Conservation (phyloP, 2,888 invertebrate species). For the Parochlus steinenii region DNA sequence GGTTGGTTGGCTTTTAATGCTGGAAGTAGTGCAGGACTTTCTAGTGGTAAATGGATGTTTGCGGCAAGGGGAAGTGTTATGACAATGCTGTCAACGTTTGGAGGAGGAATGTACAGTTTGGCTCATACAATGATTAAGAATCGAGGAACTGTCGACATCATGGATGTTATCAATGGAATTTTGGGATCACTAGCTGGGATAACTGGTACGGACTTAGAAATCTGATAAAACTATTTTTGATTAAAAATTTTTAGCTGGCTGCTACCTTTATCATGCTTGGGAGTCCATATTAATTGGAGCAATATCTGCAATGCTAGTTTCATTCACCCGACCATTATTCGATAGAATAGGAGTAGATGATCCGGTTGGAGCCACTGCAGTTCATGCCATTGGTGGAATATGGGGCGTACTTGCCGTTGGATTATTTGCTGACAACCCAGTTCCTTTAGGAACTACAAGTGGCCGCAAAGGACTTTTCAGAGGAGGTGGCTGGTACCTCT, state of each 20-base stretch:
- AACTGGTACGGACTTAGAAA: slow-evolving; percentile 6
- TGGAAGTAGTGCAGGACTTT: slow-evolving; percentile 25
- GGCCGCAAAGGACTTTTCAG: slow-evolving; percentile 44
- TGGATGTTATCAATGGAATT: slow-evolving; percentile 11
- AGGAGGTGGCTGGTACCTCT: slow-evolving; percentile 70
- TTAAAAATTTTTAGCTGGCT: slow-evolving; percentile 10
- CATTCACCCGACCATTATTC: slow-evolving; percentile 4
- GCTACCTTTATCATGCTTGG: slow-evolving; percentile 10
- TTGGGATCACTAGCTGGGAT: slow-evolving; percentile 9
- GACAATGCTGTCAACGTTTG: slow-evolving; percentile 33
- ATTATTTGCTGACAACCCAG: slow-evolving; percentile 61
- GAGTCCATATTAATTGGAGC: slow-evolving; percentile 10
- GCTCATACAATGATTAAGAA: slow-evolving; percentile 1
- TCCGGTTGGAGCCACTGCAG: slow-evolving; percentile 70
- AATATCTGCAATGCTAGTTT: slow-evolving; percentile 7
- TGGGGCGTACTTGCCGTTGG: slow-evolving; percentile 69
- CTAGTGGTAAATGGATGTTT: slow-evolving; percentile 34
- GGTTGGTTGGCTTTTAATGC: slow-evolving; percentile 40
- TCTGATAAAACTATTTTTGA: too few species aligned
- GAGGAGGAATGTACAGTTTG: slow-evolving; percentile 26
- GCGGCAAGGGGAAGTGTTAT: slow-evolving; percentile 31
- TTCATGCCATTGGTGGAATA: slow-evolving; percentile 51
- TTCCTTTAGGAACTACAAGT: slow-evolving; percentile 52
- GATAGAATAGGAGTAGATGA: slow-evolving; percentile 37
- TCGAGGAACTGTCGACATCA: slow-evolving; percentile 5